Evolutionary conservation across 2,888 invertebrate species (phyloP).

Genomic region (Phalera bucephala): DNA sequence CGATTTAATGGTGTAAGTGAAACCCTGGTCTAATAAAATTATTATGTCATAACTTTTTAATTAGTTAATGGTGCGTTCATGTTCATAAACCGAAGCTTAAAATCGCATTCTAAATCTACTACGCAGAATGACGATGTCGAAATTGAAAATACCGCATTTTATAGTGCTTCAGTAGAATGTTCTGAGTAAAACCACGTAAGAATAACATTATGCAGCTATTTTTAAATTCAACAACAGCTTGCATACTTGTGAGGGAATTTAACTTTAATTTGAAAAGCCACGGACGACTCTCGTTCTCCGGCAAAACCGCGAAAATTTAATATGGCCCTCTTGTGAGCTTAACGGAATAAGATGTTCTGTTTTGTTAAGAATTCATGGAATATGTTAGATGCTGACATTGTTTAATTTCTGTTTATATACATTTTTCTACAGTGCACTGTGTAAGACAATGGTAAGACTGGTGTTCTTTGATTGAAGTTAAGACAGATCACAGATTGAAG

Average conservation of each 20-base stretch:
- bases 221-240: constrained; percentile 1
- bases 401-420: constrained; percentile 4
- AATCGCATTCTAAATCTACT: background rate
- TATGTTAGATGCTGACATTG: constrained; percentile 7
- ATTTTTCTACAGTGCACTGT: background rate
- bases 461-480: too few relatives aligned
- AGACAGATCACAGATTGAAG: too few relatives aligned
- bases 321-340: constrained; percentile 17
- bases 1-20: too few relatives aligned
- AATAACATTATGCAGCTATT: constrained; percentile 1
- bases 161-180: background rate
- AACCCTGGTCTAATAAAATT: too few relatives aligned
- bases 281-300: constrained; percentile 5
- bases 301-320: constrained; percentile 14
- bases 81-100: too few relatives aligned
- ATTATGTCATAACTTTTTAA: too few relatives aligned
- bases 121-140: background rate
- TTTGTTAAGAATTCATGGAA: constrained; percentile 14
- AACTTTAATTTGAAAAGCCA: constrained; percentile 33
- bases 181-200: background rate
- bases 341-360: constrained; percentile 11
- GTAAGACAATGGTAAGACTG: too few relatives aligned
- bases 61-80: too few relatives aligned
- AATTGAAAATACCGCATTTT: background rate
- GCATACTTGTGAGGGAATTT: constrained; percentile 18